Conservation (phyloP, 2,113 vertebrate species). For the Fulica atra region DNA sequence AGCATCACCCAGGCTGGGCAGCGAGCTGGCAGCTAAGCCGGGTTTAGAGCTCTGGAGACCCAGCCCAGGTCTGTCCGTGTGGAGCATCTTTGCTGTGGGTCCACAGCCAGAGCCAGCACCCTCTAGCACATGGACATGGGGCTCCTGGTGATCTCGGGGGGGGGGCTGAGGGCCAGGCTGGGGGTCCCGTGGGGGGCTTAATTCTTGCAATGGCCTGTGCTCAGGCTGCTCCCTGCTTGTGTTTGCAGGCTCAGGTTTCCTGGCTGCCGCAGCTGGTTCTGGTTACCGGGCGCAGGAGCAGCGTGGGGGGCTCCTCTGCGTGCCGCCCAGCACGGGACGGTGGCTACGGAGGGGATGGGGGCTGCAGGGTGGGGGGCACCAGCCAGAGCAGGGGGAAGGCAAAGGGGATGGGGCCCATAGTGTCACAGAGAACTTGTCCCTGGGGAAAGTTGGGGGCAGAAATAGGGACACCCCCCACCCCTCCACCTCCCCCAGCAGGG, state of each 20-base stretch:
- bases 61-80: rapidly evolving
- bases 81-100: rapidly evolving
- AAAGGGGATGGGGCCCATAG: background rate
- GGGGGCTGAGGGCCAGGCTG: background rate
- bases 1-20: background rate
- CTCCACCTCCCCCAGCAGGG: background rate
- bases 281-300: rapidly evolving
- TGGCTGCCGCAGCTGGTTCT: background rate
- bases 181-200: background rate
- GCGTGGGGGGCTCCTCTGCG: background rate
- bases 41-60: background rate
- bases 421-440: background rate
- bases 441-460: too few relatives aligned
- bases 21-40: rapidly evolving
- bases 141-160: background rate
- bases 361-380: background rate
- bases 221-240: background rate
- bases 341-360: rapidly evolving
- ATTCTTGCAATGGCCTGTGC: rapidly evolving
- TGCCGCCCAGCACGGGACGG: background rate
- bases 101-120: background rate
- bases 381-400: rapidly evolving
- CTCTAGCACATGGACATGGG: rapidly evolving
- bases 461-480: too few relatives aligned
- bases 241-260: background rate